Conservation (phyloP, 2,113 vertebrate genomes). For the Jaculus jaculus region DNA sequence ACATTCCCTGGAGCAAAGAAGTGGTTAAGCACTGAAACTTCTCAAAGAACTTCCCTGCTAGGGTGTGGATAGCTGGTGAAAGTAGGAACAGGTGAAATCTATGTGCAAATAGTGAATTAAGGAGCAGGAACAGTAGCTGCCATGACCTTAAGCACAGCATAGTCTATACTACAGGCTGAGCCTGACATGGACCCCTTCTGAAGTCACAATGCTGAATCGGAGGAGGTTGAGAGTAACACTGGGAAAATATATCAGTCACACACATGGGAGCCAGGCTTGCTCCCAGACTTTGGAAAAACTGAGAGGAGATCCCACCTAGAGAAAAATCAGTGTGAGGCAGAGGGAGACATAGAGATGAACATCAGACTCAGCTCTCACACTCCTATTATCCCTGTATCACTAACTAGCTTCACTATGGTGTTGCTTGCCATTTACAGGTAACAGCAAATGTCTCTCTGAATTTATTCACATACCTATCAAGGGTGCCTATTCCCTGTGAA, state of each 20-base stretch:
- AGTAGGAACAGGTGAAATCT: neutral
- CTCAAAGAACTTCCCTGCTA: neutral
- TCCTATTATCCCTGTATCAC: neutral
- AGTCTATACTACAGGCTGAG: neutral
- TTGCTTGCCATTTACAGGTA: constrained; percentile 29
- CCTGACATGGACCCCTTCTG: no score
- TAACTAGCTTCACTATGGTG: constrained; percentile 12
- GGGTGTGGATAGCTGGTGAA: neutral
- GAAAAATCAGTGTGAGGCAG: neutral
- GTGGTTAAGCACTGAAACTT: constrained; percentile 32
- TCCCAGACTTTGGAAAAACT: neutral
- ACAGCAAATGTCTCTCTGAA: constrained; percentile 7
- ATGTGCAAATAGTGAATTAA: neutral
- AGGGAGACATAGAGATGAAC: neutral
- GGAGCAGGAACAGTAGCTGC: rapidly evolving
- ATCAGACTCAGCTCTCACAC: neutral
- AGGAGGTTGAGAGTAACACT: neutral
- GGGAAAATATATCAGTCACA: neutral
- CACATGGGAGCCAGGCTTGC: neutral
- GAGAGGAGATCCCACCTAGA: rapidly evolving
- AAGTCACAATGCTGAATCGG: neutral
- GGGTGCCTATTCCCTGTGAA: neutral
- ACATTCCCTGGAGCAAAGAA: constrained; percentile 8
- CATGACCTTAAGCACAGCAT: neutral
- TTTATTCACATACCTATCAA: constrained; percentile 50